Conservation (phyloP, 2,113 vertebrate genomes). For the Anser cygnoides region DNA sequence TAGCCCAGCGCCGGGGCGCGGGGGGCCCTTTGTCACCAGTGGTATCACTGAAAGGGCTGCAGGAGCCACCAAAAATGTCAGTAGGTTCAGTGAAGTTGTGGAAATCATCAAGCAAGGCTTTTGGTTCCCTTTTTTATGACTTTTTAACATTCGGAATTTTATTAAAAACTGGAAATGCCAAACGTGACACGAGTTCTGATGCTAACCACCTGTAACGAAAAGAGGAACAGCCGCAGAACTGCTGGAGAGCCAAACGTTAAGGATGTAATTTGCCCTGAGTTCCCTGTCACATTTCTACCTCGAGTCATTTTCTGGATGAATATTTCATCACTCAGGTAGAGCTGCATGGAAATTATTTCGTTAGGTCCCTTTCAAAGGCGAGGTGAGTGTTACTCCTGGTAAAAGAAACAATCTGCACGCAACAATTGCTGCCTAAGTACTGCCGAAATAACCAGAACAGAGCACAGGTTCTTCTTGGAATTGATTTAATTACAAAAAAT, state of each 20-base stretch:
- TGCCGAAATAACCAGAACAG: neutral
- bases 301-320: neutral
- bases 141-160: neutral
- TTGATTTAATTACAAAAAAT: neutral
- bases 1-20: no score
- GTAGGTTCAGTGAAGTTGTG: neutral
- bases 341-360: constrained; percentile 10
- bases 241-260: neutral
- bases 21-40: neutral
- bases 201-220: neutral
- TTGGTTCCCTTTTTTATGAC: neutral
- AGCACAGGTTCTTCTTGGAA: neutral
- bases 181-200: neutral
- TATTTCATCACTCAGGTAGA: neutral
- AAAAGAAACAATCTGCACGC: neutral
- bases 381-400: neutral
- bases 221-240: neutral
- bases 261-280: neutral
- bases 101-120: neutral
- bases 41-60: neutral
- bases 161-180: neutral
- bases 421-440: no score
- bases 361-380: neutral
- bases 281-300: neutral
- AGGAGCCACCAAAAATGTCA: accelerated